phyloP scores from a whole-genome alignment of 1,140 invertebrate genomes.

The Scaptodrosophila lebanonensis region DNA sequence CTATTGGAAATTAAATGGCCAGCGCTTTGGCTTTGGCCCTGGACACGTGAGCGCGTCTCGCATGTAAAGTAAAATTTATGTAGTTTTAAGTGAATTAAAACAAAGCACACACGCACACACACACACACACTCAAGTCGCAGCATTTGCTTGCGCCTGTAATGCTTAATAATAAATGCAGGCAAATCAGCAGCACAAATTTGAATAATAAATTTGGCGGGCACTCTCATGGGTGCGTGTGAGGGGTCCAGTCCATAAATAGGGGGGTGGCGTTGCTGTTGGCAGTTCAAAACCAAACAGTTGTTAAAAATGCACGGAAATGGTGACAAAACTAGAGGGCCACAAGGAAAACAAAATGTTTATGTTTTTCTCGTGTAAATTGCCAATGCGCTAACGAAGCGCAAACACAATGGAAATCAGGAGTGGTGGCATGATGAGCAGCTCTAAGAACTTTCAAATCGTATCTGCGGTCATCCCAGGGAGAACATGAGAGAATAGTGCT shows the following conservation, averaged over 20 bases:
- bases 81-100: conserved; percentile 74
- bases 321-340: conserved; percentile 29
- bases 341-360: conserved; percentile 53
- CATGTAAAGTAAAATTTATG: conserved; percentile 72
- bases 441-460: too few species aligned
- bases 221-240: conserved; percentile 1
- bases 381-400: conserved; percentile 54
- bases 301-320: conserved; percentile 44
- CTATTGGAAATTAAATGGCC: conserved; percentile 46
- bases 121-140: too few species aligned
- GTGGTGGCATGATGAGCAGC: neutral
- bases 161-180: conserved; percentile 48
- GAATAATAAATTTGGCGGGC: conserved; percentile 59
- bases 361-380: conserved; percentile 63
- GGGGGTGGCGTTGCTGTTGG: neutral
- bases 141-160: conserved; percentile 41
- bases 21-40: conserved; percentile 15
- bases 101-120: conserved; percentile 43
- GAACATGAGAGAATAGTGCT: neutral
- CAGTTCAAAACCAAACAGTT: conserved; percentile 42
- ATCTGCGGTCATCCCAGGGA: neutral
- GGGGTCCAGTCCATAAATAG: neutral
- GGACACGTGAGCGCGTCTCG: conserved; percentile 53
- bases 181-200: conserved; percentile 56
- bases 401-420: conserved; percentile 25